phyloP scores from a whole-genome alignment of 2,888 invertebrate species.

The Drosophila parthenogenetica region DNA sequence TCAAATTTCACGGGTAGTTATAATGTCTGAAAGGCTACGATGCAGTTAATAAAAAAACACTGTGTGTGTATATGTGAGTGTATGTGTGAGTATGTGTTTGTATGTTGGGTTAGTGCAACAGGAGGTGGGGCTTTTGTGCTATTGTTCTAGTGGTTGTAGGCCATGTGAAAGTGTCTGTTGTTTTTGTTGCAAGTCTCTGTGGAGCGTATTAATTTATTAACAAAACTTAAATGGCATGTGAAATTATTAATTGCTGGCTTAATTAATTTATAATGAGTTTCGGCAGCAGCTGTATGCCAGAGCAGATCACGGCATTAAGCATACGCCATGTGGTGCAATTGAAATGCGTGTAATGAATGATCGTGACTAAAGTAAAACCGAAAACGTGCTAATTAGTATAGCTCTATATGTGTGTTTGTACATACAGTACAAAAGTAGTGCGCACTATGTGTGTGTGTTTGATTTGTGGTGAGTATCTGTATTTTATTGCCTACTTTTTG shows the following conservation, averaged over 20 bases:
- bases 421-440: constrained; percentile 35
- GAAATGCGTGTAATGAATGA: constrained; percentile 49
- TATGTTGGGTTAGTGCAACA: constrained; percentile 24
- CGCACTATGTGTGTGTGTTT: constrained; percentile 24
- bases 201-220: constrained; percentile 61
- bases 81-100: background rate
- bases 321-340: constrained; percentile 52
- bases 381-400: constrained; percentile 32
- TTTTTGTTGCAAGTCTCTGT: constrained; percentile 44
- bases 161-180: constrained; percentile 22
- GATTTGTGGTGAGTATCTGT: constrained; percentile 16
- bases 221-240: constrained; percentile 73
- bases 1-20: constrained; percentile 67
- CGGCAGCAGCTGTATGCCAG: constrained; percentile 53
- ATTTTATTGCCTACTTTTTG: constrained; percentile 27
- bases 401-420: constrained; percentile 12
- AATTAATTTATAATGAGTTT: constrained; percentile 75
- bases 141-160: constrained; percentile 37
- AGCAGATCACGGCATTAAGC: constrained; percentile 47
- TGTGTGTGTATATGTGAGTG: constrained; percentile 13
- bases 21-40: constrained; percentile 56
- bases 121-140: constrained; percentile 22
- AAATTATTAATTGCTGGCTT: constrained; percentile 75
- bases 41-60: constrained; percentile 37
- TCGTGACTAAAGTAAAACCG: constrained; percentile 39